Conservation (phyloP, 2,888 invertebrate genomes). For the Lasioglossum morio region DNA sequence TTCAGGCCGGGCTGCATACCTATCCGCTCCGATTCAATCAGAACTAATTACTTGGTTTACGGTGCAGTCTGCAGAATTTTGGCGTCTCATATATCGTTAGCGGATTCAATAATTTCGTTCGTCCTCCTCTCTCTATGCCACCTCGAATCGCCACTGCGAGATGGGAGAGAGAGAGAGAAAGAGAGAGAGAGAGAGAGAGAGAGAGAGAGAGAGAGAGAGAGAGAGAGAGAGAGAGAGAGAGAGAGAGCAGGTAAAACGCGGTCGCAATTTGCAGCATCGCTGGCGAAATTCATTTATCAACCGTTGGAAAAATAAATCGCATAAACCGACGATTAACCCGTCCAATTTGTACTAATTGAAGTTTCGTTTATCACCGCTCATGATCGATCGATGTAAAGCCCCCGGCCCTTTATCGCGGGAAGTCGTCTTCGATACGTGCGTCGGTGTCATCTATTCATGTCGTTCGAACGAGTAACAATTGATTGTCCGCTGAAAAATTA, state of each 20-base stretch:
- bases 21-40: conserved; percentile 50
- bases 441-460: background rate
- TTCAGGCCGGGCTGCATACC: conserved; percentile 12
- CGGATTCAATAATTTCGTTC: conserved; percentile 31
- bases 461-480: background rate
- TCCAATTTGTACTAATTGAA: conserved; percentile 8
- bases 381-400: background rate
- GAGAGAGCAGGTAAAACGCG: background rate
- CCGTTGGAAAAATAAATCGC: conserved; percentile 15
- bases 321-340: conserved; percentile 11
- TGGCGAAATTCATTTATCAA: conserved; percentile 15
- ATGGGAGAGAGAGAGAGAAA: too few relatives aligned
- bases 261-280: conserved; percentile 25
- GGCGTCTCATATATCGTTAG: conserved; percentile 40
- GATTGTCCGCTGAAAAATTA: conserved; percentile 9
- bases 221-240: background rate
- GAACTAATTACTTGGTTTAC: conserved; percentile 54
- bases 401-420: background rate
- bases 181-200: too few relatives aligned
- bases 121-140: too few relatives aligned
- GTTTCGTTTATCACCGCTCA: background rate
- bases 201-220: too few relatives aligned
- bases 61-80: conserved; percentile 43
- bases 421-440: background rate
- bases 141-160: background rate